phyloP scores from a whole-genome alignment of 1,140 invertebrate species.

The Anadara kagoshimensis region DNA sequence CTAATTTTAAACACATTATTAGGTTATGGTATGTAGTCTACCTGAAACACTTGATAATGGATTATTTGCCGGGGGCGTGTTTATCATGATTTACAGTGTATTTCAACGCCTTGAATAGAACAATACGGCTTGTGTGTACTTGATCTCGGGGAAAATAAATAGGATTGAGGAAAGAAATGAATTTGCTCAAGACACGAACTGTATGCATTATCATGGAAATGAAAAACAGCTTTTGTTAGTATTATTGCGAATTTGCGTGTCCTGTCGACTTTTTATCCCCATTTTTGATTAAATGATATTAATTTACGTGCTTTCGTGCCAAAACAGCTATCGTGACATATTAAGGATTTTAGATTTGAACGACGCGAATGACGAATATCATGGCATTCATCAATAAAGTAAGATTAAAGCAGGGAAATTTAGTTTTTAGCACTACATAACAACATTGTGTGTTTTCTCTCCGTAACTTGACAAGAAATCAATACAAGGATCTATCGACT shows the following conservation, averaged over 20 bases:
- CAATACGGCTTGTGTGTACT: background rate
- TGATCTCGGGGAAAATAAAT: slow-evolving; percentile 5
- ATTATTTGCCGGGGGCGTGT: background rate
- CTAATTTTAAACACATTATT: slow-evolving; percentile 3
- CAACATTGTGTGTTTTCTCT: too few relatives aligned
- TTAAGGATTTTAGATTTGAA: too few relatives aligned
- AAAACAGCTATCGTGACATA: slow-evolving; percentile 38
- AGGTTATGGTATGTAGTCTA: background rate
- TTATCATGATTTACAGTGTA: background rate
- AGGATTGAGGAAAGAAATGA: background rate
- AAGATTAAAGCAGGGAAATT: too few relatives aligned
- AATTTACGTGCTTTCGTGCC: slow-evolving; percentile 53
- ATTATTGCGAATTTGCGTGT: slow-evolving; percentile 38
- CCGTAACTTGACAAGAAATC: too few relatives aligned
- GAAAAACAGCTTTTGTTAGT: slow-evolving; percentile 23
- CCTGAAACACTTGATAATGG: background rate
- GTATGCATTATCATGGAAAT: slow-evolving; percentile 38
- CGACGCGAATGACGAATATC: too few relatives aligned
- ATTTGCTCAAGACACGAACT: slow-evolving; percentile 29
- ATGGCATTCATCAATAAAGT: too few relatives aligned
- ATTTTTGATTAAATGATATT: slow-evolving; percentile 53
- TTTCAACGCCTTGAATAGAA: background rate
- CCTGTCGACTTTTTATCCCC: background rate
- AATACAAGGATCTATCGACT: too few relatives aligned
- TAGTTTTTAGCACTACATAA: too few relatives aligned